Base-by-base conservation (phyloP, 2,113 vertebrate genomes). In the Gobiocypris rarus region DNA sequence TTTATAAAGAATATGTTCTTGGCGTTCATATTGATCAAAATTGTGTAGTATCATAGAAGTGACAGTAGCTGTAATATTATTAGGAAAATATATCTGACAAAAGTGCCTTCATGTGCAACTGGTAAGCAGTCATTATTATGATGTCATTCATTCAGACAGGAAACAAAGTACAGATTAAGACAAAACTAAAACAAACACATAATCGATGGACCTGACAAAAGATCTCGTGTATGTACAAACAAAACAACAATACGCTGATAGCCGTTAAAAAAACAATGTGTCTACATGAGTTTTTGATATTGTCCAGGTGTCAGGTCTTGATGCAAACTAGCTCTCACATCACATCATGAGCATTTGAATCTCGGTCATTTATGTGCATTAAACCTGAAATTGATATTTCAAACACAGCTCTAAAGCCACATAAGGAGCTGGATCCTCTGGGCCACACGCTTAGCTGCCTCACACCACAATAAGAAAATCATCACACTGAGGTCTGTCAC, bases 401-500 rank as follows among this genome's bases (percentile, higher is more conserved):
- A n/a, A 14, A 7, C 22, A 45, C 22, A 5, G 22, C 69, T 71
- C n/a, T 13, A 71, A 24, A 34, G 41, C 22, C 22, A 7, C 41
- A 71, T 14, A 45, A 73, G 48, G 24, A 19, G 48, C 2, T 31
- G 19, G 10, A 58, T 76, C 48, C 31, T 76, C 31, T 19, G 22
- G 75, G 75, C 52, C 74, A 67, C 58, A 76, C 22, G 9, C 48
- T 52, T 31, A 75, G 26, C 17, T 52, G 45, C 71, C 52, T 75
- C 52, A 41, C n/a, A 61, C n/a, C 45, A 28, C 54, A 26, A 31
- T 61, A 63, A 17, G 59, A 48, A 45, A 65, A 50, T 67, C 41
- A 45, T 31, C 41, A 48, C 78, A 48, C 19, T 48, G 78, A 81
- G 58, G 75, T 34, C 52, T 76, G 31, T 75, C 28, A 75, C 50